Percentiles rank a stretch among this genome's conserved stretches.
phyloP scores from a whole-genome alignment of 2,797 vertebrate species.

The Hozukius guyotensis region DNA sequence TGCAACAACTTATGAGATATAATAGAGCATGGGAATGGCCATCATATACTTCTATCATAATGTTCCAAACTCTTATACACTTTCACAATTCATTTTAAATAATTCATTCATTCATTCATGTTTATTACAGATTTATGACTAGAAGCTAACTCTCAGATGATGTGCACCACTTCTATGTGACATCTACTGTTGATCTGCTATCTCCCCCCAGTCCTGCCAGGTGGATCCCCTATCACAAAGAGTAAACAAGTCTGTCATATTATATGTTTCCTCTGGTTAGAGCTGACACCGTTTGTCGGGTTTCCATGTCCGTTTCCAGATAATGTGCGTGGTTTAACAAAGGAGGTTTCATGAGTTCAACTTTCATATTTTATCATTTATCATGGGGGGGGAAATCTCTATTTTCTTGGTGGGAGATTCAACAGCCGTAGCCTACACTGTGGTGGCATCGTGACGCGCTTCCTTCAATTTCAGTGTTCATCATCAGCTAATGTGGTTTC shows the following conservation, averaged over 20 bases:
- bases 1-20: too few relatives aligned
- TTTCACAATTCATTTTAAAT: too few relatives aligned
- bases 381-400: neutral
- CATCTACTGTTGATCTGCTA: too few relatives aligned
- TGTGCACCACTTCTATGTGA: too few relatives aligned
- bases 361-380: neutral
- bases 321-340: neutral
- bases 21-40: too few relatives aligned
- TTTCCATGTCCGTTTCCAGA: neutral
- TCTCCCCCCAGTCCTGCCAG: constrained; percentile 78
- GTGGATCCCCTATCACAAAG: constrained; percentile 78
- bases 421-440: neutral
- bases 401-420: neutral
- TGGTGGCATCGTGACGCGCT: neutral
- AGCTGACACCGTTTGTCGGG: neutral
- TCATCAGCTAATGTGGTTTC: neutral
- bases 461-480: neutral
- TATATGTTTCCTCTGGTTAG: neutral
- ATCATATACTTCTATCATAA: too few relatives aligned
- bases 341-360: neutral
- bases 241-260: neutral
- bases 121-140: too few relatives aligned
- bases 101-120: fast-evolving
- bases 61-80: too few relatives aligned
- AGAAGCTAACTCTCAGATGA: too few relatives aligned